Conservation (phyloP, 2,888 invertebrate genomes). For the Heliothis peltigera region DNA sequence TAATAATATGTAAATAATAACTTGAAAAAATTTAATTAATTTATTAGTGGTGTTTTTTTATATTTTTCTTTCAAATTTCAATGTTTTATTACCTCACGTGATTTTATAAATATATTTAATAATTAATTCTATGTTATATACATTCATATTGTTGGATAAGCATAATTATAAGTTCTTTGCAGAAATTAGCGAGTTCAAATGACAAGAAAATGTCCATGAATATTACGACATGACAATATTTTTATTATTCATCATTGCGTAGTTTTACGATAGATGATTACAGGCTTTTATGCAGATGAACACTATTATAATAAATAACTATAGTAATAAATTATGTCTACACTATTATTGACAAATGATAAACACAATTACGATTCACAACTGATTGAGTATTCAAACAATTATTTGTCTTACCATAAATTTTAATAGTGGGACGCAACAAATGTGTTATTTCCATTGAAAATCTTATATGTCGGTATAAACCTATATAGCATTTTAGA, state of each 20-base stretch:
- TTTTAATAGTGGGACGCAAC: slow-evolving; percentile 36
- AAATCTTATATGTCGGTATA: slow-evolving; percentile 22
- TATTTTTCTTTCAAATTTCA: too few relatives aligned
- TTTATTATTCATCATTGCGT: slow-evolving; percentile 39
- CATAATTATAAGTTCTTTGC: slow-evolving; percentile 2
- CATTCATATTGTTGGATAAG: too few relatives aligned
- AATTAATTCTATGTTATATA: too few relatives aligned
- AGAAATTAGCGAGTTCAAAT: slow-evolving; percentile 15
- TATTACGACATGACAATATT: slow-evolving; percentile 25
- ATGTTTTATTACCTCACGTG: too few relatives aligned
- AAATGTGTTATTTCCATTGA: slow-evolving; percentile 41
- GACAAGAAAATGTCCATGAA: slow-evolving; percentile 18
- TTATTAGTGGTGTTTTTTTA: too few relatives aligned
- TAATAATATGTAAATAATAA: too few relatives aligned
- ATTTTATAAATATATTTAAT: too few relatives aligned
- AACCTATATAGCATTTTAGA: slow-evolving; percentile 23
- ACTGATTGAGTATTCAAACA: slow-evolving; percentile 50
- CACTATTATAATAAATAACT: slow-evolving; percentile 48
- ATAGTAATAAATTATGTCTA: slow-evolving; percentile 49
- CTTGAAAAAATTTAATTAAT: too few relatives aligned
- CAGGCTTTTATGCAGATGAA: slow-evolving; percentile 53
- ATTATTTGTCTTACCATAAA: slow-evolving; percentile 53
- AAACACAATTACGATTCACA: slow-evolving; percentile 51
- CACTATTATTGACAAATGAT: slow-evolving; percentile 49
- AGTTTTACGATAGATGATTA: slow-evolving; percentile 49